Evolutionary conservation across 2,888 invertebrate genomes (phyloP).

Genomic region (Adelognathus sp.): DNA sequence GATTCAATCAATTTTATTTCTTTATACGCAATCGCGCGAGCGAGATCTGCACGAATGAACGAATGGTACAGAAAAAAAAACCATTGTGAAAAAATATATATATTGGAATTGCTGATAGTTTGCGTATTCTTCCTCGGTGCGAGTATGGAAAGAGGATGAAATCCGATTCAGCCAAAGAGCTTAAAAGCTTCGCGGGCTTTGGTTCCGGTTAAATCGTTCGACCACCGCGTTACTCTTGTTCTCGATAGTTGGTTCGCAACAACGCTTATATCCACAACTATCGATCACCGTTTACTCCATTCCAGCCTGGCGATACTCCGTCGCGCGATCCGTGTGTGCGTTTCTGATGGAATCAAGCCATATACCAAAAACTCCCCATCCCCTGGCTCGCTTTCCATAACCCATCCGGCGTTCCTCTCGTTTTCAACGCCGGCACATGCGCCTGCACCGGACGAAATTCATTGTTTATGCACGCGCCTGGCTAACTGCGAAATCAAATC

Average conservation of each 20-base stretch:
- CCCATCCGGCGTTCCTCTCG: not conserved
- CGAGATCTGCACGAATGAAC: not conserved
- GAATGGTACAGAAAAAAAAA: not conserved
- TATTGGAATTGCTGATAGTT: not conserved
- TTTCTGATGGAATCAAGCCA: conserved; percentile 6
- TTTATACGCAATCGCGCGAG: no score
- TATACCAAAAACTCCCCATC: not conserved
- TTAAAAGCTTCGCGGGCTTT: conserved; percentile 22
- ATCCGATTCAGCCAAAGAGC: conserved; percentile 14
- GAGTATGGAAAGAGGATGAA: not conserved
- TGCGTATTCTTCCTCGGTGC: not conserved
- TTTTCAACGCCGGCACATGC: not conserved
- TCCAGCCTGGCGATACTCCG: not conserved
- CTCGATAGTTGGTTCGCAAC: conserved; percentile 21
- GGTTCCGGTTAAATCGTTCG: not conserved
- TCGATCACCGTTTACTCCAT: conserved; percentile 43
- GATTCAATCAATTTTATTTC: no score
- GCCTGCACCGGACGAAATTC: conserved; percentile 22
- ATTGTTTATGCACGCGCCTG: conserved; percentile 32
- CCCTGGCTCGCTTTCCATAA: not conserved
- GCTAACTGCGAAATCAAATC: conserved; percentile 35
- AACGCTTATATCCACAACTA: not conserved
- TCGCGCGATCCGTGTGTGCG: not conserved
- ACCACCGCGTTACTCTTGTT: conserved; percentile 10
- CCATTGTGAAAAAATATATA: not conserved